Percentiles rank a stretch among this genome's conserved stretches.
phyloP scores from a whole-genome alignment of 2,113 vertebrate genomes.

The Argyrosomus japonicus region DNA sequence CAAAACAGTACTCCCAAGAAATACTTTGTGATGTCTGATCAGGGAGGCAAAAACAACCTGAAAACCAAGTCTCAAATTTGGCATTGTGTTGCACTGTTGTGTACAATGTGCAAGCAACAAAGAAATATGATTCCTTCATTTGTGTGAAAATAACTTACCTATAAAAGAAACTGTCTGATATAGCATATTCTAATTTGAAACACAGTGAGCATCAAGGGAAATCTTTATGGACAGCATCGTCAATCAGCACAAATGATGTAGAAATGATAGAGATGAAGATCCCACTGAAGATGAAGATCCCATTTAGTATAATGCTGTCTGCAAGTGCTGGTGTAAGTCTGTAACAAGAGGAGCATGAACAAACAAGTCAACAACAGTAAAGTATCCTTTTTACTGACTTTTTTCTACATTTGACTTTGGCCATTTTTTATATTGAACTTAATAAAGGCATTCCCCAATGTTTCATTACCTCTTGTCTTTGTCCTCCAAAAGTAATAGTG shows the following conservation, averaged over 20 bases:
- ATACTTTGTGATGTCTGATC: background rate
- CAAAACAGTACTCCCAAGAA: background rate
- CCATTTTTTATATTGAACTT: too few species aligned
- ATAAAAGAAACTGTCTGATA: background rate
- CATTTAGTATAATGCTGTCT: background rate
- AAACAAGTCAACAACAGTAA: too few species aligned
- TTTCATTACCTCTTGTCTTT: background rate
- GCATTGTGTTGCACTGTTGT: background rate
- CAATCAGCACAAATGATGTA: background rate
- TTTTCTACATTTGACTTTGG: too few species aligned
- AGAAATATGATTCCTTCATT: background rate
- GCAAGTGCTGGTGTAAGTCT: background rate
- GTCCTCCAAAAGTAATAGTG: conserved; percentile 10
- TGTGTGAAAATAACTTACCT: background rate
- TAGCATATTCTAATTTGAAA: background rate
- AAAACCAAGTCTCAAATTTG: background rate
- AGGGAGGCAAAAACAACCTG: background rate
- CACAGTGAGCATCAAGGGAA: background rate
- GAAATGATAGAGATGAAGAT: background rate
- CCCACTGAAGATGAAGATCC: background rate
- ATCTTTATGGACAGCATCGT: background rate
- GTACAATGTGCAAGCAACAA: background rate
- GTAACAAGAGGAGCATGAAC: background rate
- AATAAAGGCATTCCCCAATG: background rate
- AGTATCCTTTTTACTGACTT: too few species aligned